Evolutionary conservation across 2,888 invertebrate genomes (phyloP), one percentile per base, ranked within the genome.

Genomic region (Phengaris alcon): DNA sequence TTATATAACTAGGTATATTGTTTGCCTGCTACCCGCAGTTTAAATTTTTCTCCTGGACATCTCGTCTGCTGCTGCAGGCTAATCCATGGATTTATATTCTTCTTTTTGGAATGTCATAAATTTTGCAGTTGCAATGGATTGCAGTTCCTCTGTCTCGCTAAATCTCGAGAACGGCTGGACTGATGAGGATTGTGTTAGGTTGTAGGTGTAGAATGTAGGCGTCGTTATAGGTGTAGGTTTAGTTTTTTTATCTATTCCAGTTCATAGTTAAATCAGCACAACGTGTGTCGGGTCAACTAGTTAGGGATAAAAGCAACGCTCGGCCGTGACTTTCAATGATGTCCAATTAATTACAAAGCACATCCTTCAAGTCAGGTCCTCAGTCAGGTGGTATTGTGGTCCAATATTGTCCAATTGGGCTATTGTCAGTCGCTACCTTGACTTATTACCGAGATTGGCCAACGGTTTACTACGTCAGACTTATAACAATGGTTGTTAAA

Each of bases 281-380:
- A 35, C 35, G 35, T 35, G 35, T 35, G 35, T 35, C 2, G 35
- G 35, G 35, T 55, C 3, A 7, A 2, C n/a, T 0, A 57, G 9
- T 59, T 22, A 22, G 10, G 10, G 52, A 52, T 52, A 52, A 10
- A 52, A 52, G 10, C 12, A 35, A 64, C 13, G 64, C 2, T 64
- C 35, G 52, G n/a, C 72, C 72, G 2, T 72, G 72, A 72, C 52
- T 52, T 52, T 52, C 15, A 52, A 72, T 72, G 64, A 52, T 35
- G 10, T 44, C 72, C 72, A 72, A 52, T 72, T 13, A 54, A 52
- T 72, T 72, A 72, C 72, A 72, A 72, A 72, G 72, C 10, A 72
- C 35, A 52, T 72, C 72, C 72, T 72, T 12, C 35, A 35, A 35
- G 54, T 48, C 70, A 48, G 48, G 44, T 69, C 48, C 48, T 48